Conservation (phyloP, 1,140 invertebrate genomes). For the Acromyrmex charruanus region DNA sequence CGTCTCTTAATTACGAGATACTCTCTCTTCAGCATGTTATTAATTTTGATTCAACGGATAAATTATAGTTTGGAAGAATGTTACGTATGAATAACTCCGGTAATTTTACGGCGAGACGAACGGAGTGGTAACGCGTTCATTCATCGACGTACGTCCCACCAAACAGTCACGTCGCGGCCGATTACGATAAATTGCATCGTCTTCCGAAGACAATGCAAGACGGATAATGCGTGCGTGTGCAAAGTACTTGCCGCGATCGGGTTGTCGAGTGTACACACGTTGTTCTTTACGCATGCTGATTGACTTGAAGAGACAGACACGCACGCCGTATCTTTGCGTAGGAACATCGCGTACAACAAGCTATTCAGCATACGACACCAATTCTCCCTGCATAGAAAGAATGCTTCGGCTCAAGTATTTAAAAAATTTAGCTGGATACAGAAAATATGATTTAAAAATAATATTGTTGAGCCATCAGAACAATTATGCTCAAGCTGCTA, state of each 20-base stretch:
- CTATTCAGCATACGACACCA: conserved; percentile 3
- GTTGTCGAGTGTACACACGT: conserved; percentile 38
- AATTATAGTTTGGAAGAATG: conserved; percentile 6
- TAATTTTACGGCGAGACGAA: conserved; percentile 41
- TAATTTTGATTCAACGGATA: conserved; percentile 33
- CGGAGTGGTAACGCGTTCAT: conserved; percentile 41
- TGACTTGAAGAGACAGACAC: conserved; percentile 28
- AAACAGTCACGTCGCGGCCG: conserved; percentile 54
- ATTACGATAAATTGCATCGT: conserved; percentile 75
- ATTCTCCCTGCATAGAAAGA: not conserved
- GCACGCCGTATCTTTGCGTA: conserved; percentile 7
- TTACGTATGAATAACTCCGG: not conserved
- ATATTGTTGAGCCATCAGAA: too few relatives aligned
- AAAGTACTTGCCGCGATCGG: conserved; percentile 36
- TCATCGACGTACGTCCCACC: conserved; percentile 59
- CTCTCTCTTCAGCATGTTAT: not conserved
- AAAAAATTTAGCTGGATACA: too few relatives aligned
- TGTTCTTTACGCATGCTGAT: conserved; percentile 36
- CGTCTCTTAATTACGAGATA: not conserved
- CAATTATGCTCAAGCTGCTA: too few relatives aligned
- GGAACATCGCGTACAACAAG: conserved; percentile 2
- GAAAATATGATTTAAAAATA: too few relatives aligned
- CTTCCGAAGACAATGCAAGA: conserved; percentile 71
- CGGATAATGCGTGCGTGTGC: conserved; percentile 12
- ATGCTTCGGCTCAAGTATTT: too few relatives aligned